Conservation (phyloP, 2,113 vertebrate species). For the Pipa parva region DNA sequence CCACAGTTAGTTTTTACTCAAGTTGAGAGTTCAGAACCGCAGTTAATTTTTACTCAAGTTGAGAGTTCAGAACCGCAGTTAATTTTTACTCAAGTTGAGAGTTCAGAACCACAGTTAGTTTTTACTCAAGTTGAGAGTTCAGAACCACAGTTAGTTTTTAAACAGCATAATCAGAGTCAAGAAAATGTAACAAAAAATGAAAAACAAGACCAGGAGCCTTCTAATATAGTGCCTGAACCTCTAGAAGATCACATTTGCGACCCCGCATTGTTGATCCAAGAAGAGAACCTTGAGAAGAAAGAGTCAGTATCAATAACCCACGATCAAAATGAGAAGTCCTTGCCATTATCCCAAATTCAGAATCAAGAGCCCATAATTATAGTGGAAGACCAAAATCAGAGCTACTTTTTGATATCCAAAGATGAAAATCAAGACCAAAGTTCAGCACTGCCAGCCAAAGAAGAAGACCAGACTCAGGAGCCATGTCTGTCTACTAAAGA, state of each 20-base stretch:
- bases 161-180: not conserved
- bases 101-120: no score
- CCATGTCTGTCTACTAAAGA: not conserved
- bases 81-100: no score
- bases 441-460: not conserved
- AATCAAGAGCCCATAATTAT: not conserved
- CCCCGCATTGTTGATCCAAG: not conserved
- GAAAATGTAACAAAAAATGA: no score
- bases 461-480: not conserved
- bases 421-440: not conserved
- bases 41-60: no score
- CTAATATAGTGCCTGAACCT: no score
- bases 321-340: not conserved
- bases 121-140: no score
- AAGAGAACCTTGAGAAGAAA: not conserved
- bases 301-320: not conserved
- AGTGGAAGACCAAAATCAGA: not conserved
- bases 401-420: not conserved
- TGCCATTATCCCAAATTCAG: not conserved
- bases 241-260: not conserved
- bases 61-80: no score
- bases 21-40: no score
- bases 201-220: no score
- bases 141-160: no score
- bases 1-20: no score